These are phyloP conservation scores for Sparus aurata DNA, from an alignment of 2,797 vertebrate genomes.

Conservation along the genomic window DNA sequence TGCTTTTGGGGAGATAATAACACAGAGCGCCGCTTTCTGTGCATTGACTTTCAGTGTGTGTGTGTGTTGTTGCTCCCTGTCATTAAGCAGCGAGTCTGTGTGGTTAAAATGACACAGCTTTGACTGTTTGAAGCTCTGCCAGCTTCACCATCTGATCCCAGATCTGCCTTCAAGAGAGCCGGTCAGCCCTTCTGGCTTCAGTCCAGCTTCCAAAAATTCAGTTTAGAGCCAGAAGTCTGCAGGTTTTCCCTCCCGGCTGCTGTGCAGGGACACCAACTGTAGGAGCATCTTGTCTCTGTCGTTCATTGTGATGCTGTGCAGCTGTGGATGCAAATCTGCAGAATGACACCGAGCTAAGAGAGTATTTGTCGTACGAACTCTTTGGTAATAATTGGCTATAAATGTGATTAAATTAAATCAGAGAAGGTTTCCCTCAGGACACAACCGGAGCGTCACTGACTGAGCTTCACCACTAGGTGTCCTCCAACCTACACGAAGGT, in stretches of 20 bases:
- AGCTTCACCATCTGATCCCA: slow-evolving; percentile 50
- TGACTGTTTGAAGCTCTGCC: slow-evolving; percentile 31
- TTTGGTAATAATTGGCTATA: not conserved
- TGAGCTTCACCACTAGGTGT: slow-evolving; percentile 24
- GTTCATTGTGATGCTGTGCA: not conserved
- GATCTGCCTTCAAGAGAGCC: not conserved
- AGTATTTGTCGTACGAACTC: no score
- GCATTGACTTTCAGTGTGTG: no score
- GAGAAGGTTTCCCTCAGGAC: not conserved
- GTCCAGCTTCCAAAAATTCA: not conserved
- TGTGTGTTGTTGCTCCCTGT: slow-evolving; percentile 47
- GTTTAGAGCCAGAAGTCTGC: not conserved
- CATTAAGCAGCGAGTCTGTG: slow-evolving; percentile 53
- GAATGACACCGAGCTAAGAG: not conserved
- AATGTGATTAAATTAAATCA: not conserved
- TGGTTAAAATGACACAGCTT: slow-evolving; percentile 36
- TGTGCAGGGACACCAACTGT: not conserved
- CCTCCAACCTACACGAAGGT: not conserved
- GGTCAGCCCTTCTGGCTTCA: not conserved
- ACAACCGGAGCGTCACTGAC: not conserved
- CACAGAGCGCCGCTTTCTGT: slow-evolving; percentile 19
- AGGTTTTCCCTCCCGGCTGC: slow-evolving; percentile 11
- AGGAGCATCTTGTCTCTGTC: not conserved
- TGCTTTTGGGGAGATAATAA: slow-evolving; percentile 48
- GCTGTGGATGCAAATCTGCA: not conserved